Evolutionary conservation across 2,797 vertebrate genomes (phyloP).

Genomic region (Lacerta bilineata): DNA sequence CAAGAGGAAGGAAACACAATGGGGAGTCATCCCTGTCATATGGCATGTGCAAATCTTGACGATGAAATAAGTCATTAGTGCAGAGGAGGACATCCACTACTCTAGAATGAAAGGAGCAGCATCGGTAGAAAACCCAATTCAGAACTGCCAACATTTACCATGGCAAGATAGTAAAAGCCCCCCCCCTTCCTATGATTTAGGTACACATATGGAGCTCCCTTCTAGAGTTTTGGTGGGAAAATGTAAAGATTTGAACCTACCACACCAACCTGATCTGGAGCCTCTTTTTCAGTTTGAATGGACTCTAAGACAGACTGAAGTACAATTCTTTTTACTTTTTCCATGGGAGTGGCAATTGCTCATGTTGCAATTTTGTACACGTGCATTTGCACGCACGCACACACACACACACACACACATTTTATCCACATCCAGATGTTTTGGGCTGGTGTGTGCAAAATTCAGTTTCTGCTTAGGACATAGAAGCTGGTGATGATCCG

Average conservation of each 20-base stretch:
- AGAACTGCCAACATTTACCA: neutral
- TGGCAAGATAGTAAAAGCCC: neutral
- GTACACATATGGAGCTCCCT: neutral
- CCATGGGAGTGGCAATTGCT: neutral
- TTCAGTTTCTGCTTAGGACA: neutral
- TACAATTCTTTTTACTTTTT: neutral
- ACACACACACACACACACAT: neutral
- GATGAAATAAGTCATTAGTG: neutral
- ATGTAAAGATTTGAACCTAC: neutral
- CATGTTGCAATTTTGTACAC: neutral
- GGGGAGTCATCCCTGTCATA: neutral
- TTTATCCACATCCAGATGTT: conserved; percentile 2
- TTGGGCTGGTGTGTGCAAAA: neutral
- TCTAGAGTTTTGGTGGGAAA: neutral
- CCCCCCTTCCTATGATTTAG: neutral
- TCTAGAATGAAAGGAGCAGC: neutral
- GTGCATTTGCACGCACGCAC: neutral
- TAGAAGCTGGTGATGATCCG: neutral
- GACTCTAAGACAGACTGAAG: neutral
- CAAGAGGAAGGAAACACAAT: neutral
- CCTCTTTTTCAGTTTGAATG: neutral
- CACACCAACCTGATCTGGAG: neutral
- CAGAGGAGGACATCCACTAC: neutral
- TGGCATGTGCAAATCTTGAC: neutral
- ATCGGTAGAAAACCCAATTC: neutral